Evolutionary conservation across 2,888 invertebrate genomes (phyloP).

Genomic region (Epistrophe eligans): DNA sequence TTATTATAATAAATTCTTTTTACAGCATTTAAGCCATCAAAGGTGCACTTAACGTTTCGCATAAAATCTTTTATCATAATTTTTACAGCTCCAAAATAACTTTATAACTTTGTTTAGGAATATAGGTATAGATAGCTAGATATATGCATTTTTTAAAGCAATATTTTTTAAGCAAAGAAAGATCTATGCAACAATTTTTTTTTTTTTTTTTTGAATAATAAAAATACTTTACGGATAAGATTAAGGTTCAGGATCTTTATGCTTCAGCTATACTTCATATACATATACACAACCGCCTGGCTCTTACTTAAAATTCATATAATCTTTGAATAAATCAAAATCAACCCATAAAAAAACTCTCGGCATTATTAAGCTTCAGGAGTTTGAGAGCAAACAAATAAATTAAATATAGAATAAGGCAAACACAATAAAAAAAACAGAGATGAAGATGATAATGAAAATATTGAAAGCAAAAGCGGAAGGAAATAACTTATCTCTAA

Average conservation of each 20-base stretch:
- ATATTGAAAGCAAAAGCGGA: conserved; percentile 66
- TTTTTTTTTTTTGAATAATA: not conserved
- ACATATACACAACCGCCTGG: not conserved
- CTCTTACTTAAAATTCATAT: conserved; percentile 68
- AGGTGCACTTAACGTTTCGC: conserved; percentile 8
- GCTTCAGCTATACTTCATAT: not conserved
- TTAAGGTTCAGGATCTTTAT: conserved; percentile 45
- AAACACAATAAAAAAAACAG: conserved; percentile 15
- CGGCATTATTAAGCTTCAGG: conserved; percentile 56
- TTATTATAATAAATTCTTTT: conserved; percentile 18
- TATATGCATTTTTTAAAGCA: conserved; percentile 35
- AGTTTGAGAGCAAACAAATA: conserved; percentile 61
- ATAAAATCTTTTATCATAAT: conserved; percentile 44
- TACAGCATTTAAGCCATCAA: conserved; percentile 7
- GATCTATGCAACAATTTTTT: conserved; percentile 39
- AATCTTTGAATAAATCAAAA: conserved; percentile 72
- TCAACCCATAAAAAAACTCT: conserved; percentile 65
- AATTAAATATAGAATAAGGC: conserved; percentile 59
- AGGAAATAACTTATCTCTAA: conserved; percentile 63
- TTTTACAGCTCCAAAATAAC: conserved; percentile 59
- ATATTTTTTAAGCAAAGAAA: conserved; percentile 26
- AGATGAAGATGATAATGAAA: conserved; percentile 54
- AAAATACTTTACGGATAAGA: conserved; percentile 44
- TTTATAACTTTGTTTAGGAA: conserved; percentile 15
- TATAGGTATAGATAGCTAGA: not conserved